Evolutionary conservation across 2,113 vertebrate species (phyloP).

Genomic region (Oryzias melastigma): DNA sequence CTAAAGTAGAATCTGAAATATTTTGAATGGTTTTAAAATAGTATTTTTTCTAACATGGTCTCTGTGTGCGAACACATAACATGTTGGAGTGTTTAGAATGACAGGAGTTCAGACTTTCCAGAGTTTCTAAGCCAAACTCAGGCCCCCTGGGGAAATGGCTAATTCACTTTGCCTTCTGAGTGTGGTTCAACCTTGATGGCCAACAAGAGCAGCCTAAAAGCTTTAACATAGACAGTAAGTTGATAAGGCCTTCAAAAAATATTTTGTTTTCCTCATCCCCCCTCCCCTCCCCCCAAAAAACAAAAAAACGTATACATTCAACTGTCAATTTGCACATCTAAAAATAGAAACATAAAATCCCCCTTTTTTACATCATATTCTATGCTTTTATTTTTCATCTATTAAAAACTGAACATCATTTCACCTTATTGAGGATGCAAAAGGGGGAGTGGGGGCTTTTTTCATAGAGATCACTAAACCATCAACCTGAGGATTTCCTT

Average conservation of each 20-base stretch:
- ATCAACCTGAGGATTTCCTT: slow-evolving; percentile 17
- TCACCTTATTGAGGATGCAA: slow-evolving; percentile 2
- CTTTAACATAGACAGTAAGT: slow-evolving; percentile 44
- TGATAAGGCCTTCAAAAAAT: slow-evolving; percentile 19
- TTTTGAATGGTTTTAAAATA: slow-evolving; percentile 5
- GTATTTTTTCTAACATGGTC: slow-evolving; percentile 18
- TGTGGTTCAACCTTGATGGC: slow-evolving; percentile 57
- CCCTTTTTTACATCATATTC: not conserved
- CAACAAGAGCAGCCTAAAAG: slow-evolving; percentile 26
- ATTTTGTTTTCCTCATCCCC: not conserved
- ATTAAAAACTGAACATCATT: slow-evolving; percentile 33
- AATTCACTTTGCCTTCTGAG: slow-evolving; percentile 56
- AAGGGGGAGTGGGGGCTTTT: slow-evolving; percentile 6
- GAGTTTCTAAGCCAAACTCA: slow-evolving; percentile 41
- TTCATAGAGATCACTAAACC: slow-evolving; percentile 4
- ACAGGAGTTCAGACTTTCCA: slow-evolving; percentile 40
- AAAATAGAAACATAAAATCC: too few species aligned
- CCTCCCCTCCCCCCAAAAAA: not conserved
- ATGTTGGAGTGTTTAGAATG: slow-evolving; percentile 16
- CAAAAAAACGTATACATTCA: too few species aligned
- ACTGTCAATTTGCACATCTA: too few species aligned
- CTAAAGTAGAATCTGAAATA: not conserved
- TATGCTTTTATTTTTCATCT: slow-evolving; percentile 33
- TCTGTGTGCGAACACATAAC: slow-evolving; percentile 8
- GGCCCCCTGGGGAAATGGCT: slow-evolving; percentile 52